phyloP scores from a whole-genome alignment of 2,888 invertebrate species.

The Eupithecia subumbrata region DNA sequence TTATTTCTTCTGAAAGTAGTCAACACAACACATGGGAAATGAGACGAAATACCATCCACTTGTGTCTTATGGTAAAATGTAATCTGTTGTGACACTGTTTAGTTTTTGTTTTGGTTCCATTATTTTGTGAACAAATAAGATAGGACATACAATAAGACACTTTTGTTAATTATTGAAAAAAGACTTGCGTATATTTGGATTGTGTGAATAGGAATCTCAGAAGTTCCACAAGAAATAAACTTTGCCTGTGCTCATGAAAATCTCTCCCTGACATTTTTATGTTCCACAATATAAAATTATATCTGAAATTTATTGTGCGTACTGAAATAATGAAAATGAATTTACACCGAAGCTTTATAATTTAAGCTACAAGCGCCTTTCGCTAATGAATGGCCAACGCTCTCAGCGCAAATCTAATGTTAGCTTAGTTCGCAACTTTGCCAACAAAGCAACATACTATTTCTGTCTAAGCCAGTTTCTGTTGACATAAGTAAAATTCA shows the following conservation, averaged over 20 bases:
- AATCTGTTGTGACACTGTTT: constrained; percentile 55
- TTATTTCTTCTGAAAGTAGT: constrained; percentile 48
- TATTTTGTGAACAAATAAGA: constrained; percentile 20
- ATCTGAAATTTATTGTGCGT: neutral
- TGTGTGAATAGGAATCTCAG: neutral
- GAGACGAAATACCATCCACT: constrained; percentile 54
- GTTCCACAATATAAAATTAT: neutral
- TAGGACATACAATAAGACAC: neutral
- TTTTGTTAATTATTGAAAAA: neutral
- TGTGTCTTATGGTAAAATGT: constrained; percentile 65
- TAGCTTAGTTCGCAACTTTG: constrained; percentile 62
- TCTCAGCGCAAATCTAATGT: constrained; percentile 38
- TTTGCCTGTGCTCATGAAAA: neutral
- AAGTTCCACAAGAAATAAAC: neutral
- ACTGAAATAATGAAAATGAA: neutral
- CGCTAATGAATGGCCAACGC: constrained; percentile 33
- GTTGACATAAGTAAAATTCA: constrained; percentile 82
- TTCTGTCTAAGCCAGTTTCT: constrained; percentile 73
- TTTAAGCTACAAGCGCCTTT: constrained; percentile 17
- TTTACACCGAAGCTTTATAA: constrained; percentile 9
- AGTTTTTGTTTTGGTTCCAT: constrained; percentile 39
- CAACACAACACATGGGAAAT: constrained; percentile 61
- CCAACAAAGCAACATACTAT: constrained; percentile 76
- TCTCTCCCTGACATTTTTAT: neutral
- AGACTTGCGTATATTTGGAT: neutral